Evolutionary conservation across 2,888 invertebrate genomes (phyloP).

Genomic region (Coenonympha glycerion): DNA sequence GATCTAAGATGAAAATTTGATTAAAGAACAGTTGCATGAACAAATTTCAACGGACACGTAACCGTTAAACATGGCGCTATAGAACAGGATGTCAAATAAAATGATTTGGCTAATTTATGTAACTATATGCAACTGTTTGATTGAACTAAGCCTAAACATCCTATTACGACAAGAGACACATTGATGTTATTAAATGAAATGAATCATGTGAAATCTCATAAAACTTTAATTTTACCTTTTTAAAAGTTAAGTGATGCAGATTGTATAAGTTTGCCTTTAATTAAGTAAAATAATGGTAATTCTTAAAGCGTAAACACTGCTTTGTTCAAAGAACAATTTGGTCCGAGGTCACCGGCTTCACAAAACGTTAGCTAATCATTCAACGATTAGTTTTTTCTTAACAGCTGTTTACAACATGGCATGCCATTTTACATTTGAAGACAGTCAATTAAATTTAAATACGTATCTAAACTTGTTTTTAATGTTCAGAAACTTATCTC

Average conservation of each 20-base stretch:
- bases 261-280: constrained; percentile 17
- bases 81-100: too few species aligned
- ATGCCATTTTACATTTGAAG: neutral
- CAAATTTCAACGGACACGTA: too few species aligned
- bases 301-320: constrained; percentile 28
- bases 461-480: neutral
- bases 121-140: too few species aligned
- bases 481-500: neutral
- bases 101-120: too few species aligned
- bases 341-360: constrained; percentile 62
- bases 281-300: constrained; percentile 22
- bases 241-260: constrained; percentile 21
- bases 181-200: neutral
- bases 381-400: constrained; percentile 40
- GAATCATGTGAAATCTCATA: too few species aligned
- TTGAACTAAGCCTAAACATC: neutral
- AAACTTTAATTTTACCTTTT: neutral
- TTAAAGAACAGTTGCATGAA: too few species aligned
- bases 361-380: constrained; percentile 59
- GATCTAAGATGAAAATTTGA: too few species aligned
- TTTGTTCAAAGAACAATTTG: constrained; percentile 50
- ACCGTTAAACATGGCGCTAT: too few species aligned
- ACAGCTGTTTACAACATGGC: constrained; percentile 10
- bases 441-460: neutral
- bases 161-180: neutral